Base-by-base conservation (phyloP, 2,797 vertebrate genomes). In the Antennarius maculatus region DNA sequence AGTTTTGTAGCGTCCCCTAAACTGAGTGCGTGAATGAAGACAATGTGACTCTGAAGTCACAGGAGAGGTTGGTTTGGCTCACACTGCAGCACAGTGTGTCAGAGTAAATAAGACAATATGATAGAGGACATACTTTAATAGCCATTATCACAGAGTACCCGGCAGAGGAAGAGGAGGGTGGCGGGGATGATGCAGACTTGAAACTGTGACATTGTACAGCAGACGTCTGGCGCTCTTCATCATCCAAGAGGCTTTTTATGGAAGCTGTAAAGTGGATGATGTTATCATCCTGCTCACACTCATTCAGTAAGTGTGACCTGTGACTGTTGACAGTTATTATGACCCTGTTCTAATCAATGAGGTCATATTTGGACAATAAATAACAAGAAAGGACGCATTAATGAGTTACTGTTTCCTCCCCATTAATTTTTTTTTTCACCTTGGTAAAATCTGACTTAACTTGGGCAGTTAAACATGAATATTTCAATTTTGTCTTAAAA, bases 81-180 rank as follows among this genome's bases (percentile, higher is more conserved):
- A 39, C 45, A 9, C 27, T 11, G 39, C 69, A 76, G 84, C 77
- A 58, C 57, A 66, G 59, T 45, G 31, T 77, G 83, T 74, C 66
- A 7, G 52, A 60, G 60, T 84, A 80, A 82, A 82, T 89, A 82
- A 77, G 49, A 77, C 56, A 66, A 31, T 2, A 7, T 76, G 83
- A 83, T 71, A 82, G 73, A 71, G 76, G 42, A 71, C 71, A 69
- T 76, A 11, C 78, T 80, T 87, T 79, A 56, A 71, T 58, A 63
- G 61, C 64, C 51, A 5, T 77, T 52, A 81, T 73, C 74, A 70
- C 55, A 71, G 75, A 54, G 61, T 28, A 50, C 41, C 60, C 47
- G 27, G 56, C 39, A n/a, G 31, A 10, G 3, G 54, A 29, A 63
- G 60, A 67, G 11, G 29, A n/a, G 17, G 60, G 49, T 8, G 5